Percentiles rank a stretch among this genome's conserved stretches.
phyloP scores from a whole-genome alignment of 2,113 vertebrate genomes.

The Tichodroma muraria region DNA sequence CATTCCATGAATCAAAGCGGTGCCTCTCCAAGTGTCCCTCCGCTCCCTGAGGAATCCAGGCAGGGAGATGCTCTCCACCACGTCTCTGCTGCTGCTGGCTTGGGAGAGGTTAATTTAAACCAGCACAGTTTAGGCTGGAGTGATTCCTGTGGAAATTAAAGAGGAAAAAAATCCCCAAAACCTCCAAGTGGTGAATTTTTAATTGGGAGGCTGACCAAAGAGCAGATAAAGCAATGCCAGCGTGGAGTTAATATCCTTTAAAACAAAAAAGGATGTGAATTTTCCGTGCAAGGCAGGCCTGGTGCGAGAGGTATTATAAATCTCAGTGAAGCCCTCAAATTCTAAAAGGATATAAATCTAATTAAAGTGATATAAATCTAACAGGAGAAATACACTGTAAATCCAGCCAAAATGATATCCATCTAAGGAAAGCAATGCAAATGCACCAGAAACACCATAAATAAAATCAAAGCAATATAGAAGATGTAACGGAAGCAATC shows the following conservation, averaged over 20 bases:
- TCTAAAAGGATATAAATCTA: conserved; percentile 63
- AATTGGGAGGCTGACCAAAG: neutral
- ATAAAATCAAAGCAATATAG: conserved; percentile 39
- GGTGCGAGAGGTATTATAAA: neutral
- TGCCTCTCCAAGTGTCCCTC: neutral
- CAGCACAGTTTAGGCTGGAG: neutral
- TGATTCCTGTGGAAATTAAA: neutral
- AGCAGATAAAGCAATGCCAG: neutral
- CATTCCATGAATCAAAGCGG: accelerated
- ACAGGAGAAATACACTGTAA: conserved; percentile 45
- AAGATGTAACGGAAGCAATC: neutral
- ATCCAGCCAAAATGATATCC: conserved; percentile 56
- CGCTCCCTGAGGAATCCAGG: neutral
- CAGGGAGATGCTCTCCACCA: neutral
- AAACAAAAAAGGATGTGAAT: neutral
- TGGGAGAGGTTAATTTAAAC: neutral
- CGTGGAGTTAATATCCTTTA: neutral
- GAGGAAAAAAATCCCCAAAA: no score
- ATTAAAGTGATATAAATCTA: conserved; percentile 68
- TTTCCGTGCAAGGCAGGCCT: neutral
- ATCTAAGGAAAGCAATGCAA: conserved; percentile 60
- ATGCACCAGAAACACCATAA: conserved; percentile 36
- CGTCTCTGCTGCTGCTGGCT: neutral
- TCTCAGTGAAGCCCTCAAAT: conserved; percentile 42
- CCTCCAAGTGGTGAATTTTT: neutral